A percentile compares a stretch with the other conserved stretches of the same genome.
phyloP scores from a whole-genome alignment of 2,888 invertebrate genomes.

The Trachelus iudaicus region DNA sequence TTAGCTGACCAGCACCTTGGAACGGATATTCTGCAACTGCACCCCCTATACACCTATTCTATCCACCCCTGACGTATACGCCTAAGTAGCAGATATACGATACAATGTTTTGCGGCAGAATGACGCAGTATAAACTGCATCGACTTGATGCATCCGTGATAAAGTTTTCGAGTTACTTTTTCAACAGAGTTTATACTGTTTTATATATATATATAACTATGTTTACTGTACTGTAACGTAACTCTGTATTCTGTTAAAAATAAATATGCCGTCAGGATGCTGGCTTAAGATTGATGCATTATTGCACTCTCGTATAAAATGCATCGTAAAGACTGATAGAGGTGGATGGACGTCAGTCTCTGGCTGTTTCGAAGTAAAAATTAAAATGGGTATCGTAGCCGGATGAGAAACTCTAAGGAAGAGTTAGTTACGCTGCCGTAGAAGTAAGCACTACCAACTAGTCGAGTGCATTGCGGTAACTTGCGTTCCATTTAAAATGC shows the following conservation, averaged over 20 bases:
- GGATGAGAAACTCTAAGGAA: background rate
- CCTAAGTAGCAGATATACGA: background rate
- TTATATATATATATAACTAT: background rate
- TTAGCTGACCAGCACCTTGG: background rate
- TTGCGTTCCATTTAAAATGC: constrained; percentile 47
- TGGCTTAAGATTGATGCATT: background rate
- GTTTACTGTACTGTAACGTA: background rate
- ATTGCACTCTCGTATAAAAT: background rate
- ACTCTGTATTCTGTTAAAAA: background rate
- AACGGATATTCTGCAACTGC: background rate
- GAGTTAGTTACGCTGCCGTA: background rate
- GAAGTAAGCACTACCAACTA: background rate
- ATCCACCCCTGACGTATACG: background rate
- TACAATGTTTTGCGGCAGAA: background rate
- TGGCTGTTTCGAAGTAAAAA: background rate
- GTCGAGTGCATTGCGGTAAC: constrained; percentile 27
- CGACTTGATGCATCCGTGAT: background rate
- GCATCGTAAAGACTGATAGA: background rate
- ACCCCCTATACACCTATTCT: background rate
- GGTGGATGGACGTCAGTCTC: background rate
- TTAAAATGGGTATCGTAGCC: background rate
- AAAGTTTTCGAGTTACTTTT: background rate
- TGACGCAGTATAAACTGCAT: background rate
- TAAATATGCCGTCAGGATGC: background rate
- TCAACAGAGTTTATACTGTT: background rate